Evolutionary conservation across 2,113 vertebrate species (phyloP).

Genomic region (Butastur rufipennis): DNA sequence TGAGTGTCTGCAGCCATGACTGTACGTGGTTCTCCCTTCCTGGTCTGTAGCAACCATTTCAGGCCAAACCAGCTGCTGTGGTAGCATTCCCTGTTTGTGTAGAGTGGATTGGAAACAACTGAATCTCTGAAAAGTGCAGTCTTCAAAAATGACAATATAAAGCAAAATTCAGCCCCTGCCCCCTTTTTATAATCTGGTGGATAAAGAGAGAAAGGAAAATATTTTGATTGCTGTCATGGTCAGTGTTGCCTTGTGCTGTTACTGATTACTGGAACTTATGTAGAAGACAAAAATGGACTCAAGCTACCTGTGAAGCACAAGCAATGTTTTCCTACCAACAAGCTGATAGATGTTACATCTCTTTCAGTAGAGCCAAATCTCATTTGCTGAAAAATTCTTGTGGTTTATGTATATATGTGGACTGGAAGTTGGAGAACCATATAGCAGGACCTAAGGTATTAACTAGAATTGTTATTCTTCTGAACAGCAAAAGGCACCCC

Average conservation of each 20-base stretch:
- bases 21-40: neutral
- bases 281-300: neutral
- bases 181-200: neutral
- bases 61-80: neutral
- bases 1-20: neutral
- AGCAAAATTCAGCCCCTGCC: neutral
- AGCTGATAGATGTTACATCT: neutral
- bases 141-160: neutral
- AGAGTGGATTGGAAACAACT: neutral
- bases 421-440: neutral
- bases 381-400: neutral
- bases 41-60: neutral
- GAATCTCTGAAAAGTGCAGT: neutral
- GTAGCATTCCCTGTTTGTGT: neutral
- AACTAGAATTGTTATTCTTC: neutral
- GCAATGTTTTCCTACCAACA: neutral
- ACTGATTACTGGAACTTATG: neutral
- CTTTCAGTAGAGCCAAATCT: neutral
- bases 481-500: neutral
- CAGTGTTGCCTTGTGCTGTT: neutral
- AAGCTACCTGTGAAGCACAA: neutral
- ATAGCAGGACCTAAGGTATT: neutral
- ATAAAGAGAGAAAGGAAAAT: neutral
- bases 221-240: neutral
- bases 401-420: neutral